Percentiles rank a stretch among this genome's conserved stretches.
phyloP scores from a whole-genome alignment of 2,797 vertebrate genomes.

The Apogon talboti region DNA sequence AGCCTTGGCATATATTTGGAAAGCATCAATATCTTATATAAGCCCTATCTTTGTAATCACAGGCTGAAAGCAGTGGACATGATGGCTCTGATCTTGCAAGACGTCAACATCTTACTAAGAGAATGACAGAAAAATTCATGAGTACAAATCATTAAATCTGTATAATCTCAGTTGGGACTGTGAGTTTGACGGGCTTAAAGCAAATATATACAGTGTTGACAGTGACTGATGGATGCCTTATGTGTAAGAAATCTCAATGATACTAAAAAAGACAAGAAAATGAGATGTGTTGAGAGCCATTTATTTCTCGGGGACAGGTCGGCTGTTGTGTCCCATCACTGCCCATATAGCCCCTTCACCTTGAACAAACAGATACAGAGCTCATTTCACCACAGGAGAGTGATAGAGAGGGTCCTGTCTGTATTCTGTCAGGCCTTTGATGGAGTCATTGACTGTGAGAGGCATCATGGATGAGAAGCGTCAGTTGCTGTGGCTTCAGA shows the following conservation, averaged over 20 bases:
- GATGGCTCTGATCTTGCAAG: background rate
- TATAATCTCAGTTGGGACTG: slow-evolving; percentile 11
- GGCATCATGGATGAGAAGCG: slow-evolving; percentile 49
- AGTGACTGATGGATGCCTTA: slow-evolving; percentile 63
- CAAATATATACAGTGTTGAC: slow-evolving; percentile 50
- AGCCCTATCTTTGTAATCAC: slow-evolving; percentile 18
- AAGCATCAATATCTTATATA: slow-evolving; percentile 39
- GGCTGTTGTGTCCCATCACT: slow-evolving; percentile 58
- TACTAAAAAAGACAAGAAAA: slow-evolving; percentile 72
- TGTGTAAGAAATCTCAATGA: slow-evolving; percentile 77
- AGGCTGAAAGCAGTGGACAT: background rate
- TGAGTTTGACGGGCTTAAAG: slow-evolving; percentile 25
- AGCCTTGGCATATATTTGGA: slow-evolving; percentile 23
- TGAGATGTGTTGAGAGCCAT: slow-evolving; percentile 69
- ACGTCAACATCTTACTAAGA: background rate
- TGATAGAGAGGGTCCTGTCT: slow-evolving; percentile 80
- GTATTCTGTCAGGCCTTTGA: slow-evolving; percentile 83
- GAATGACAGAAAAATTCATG: too few relatives aligned
- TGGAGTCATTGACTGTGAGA: slow-evolving; percentile 82
- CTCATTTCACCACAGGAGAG: slow-evolving; percentile 82
- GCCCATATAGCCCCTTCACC: slow-evolving; percentile 53
- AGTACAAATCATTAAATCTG: slow-evolving; percentile 6
- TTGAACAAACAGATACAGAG: slow-evolving; percentile 76
- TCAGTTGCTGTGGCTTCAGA: slow-evolving; percentile 39
- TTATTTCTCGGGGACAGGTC: slow-evolving; percentile 69